Base-by-base conservation (phyloP, 2,888 invertebrate species). In the Drosophila parthenogenetica region DNA sequence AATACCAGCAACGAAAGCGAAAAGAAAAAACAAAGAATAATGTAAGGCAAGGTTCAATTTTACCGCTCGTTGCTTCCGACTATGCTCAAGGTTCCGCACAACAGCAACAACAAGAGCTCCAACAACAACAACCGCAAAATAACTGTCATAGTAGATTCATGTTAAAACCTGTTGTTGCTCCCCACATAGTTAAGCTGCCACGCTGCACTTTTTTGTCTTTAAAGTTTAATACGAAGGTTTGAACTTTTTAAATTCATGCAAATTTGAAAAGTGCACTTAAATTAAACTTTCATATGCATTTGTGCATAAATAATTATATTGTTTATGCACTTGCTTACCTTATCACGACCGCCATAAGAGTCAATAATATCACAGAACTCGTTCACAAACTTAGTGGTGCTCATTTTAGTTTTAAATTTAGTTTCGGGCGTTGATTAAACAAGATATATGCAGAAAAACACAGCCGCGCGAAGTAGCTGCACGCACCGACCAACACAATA, bases 271-370 rank as follows among this genome's bases (percentile, higher is more conserved):
- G 11, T 53, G 39, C 37, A 40, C 25, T 32, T n/a, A 14, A 42
- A 1, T 29, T 25, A 11, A 13, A 35, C 13, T 35, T 35, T 35
- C 4, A 35, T 35, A 13, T 13, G 13, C 13, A 35, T 13, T 35
- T 35, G 13, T 29, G 29, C 29, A 29, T 29, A 8, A 8, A 35
- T 13, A 35, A 35, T 13, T 40, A 16, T 10, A 22, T 40, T 68
- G n/a, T 32, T 29, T 10, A 46, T 39, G 13, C 29, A 25, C 4
- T 39, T 48, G 58, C 87, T 92, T 93, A 95, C 95, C 94, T 97
- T 97, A 93, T 97, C 97, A 90, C 97, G 94, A n/a, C 97, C 97
- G 90, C 94, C 95, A 90, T 97, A 96, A 50, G 95, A 95, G 74
- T 96, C 95, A 79, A 97, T 93, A 89, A 96, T 94, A 87, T 95